Evolutionary conservation across 2,888 invertebrate genomes (phyloP), one percentile per base, ranked within the genome.

Genomic region (Lepetodrilus schrolli): DNA sequence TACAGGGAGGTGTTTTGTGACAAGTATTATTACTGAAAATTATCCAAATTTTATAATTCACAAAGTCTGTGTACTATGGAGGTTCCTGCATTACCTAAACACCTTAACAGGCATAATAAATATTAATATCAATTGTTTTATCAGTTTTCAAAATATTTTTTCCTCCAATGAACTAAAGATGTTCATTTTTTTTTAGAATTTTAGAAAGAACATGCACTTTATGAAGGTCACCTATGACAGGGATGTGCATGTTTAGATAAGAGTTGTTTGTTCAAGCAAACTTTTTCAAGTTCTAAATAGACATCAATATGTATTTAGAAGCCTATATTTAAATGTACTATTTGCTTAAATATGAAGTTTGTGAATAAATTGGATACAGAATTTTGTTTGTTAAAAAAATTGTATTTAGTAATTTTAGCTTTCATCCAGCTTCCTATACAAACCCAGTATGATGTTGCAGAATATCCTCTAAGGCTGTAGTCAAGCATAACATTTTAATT

Each of bases 81-180:
- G 58, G 26, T 17, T 17, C n/a, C 17, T 26, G 58, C 34, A 58
- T 58, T 26, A 58, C 58, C 34, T 30, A n/a, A 30, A 58, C 58
- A 34, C 30, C 34, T 58, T 58, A 34, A 58, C 10, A 58, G 58
- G n/a, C 30, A n/a, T n/a, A n/a, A n/a, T n/a, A n/a, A n/a, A n/a
- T n/a, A n/a, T n/a, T n/a, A n/a, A n/a, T n/a, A n/a, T n/a, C 13
- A 34, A 10, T 2, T 7, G 23, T 30, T 58, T 58, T 58, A 58
- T 58, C 58, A n/a, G 13, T 23, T 58, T 58, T 58, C 26, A 58
- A 58, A 58, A 58, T 58, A 58, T 58, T 34, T 58, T 30, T 26
- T 58, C n/a, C 34, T 58, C 58, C 58, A 58, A 58, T 30, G 58
- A 30, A 58, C 58, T 26, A 58, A 34, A 58, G 58, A 58, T 58